These are phyloP conservation scores for Stylophora pistillata DNA, from an alignment of 64 coral and sea anemone species.

Conservation along the genomic window DNA sequence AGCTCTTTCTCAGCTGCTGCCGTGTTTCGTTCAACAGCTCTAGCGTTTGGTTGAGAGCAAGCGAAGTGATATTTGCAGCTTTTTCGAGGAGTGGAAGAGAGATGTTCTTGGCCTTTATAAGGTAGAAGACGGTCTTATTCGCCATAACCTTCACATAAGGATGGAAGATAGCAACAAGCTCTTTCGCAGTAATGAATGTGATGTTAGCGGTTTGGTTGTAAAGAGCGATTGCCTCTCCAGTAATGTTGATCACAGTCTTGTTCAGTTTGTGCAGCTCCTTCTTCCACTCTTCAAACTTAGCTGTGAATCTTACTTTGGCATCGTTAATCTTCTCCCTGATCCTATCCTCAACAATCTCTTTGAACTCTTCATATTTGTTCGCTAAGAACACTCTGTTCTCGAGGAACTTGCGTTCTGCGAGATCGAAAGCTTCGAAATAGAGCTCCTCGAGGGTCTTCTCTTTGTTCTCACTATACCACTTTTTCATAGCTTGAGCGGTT, in stretches of 20 bases:
- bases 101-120: constrained; percentile 38
- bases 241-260: constrained; percentile 68
- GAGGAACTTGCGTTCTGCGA: constrained; percentile 40
- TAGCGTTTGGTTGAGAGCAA: constrained; percentile 55
- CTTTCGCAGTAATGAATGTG: constrained; percentile 60
- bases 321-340: constrained; percentile 27
- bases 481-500: constrained; percentile 46
- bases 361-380: constrained; percentile 22
- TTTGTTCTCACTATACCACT: constrained; percentile 85
- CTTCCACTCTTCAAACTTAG: constrained; percentile 7
- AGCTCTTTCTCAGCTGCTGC: constrained; percentile 27
- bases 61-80: constrained; percentile 48
- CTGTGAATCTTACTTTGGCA: constrained; percentile 45
- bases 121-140: constrained; percentile 48
- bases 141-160: constrained; percentile 53
- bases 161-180: constrained; percentile 58
- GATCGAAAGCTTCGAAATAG: constrained; percentile 61
- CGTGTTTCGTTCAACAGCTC: constrained; percentile 36
- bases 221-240: constrained; percentile 52
- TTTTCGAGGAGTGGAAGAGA: constrained; percentile 60
- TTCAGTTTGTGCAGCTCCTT: constrained; percentile 59
- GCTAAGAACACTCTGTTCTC: constrained; percentile 17
- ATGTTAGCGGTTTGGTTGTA: constrained; percentile 73
- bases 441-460: constrained; percentile 89
- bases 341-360: constrained; percentile 3